Base-by-base conservation (phyloP, 37 sponge, comb jelly and placozoan species). In the Spongia lamella region DNA sequence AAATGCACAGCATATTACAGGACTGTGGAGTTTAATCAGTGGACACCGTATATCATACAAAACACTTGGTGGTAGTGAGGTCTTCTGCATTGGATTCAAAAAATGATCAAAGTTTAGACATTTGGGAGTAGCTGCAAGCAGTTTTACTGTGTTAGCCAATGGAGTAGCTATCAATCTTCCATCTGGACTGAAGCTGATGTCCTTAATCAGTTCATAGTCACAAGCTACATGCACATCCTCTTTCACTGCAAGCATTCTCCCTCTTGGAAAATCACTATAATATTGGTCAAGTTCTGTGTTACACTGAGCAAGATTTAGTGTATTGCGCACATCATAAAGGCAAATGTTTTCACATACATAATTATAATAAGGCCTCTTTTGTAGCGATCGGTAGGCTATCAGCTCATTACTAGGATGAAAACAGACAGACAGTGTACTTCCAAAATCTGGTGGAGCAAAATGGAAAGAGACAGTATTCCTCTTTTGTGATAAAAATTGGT, bases 91-190 rank as follows among this genome's bases (percentile, higher is more conserved):
- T 7, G 19, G 70, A 76, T 21, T 81, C 19, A 76, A 53, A 19
- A 69, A 47, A 36, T 80, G 68, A 53, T 39, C 80, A 0, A 68
- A 1, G 52, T 86, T 82, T 27, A 68, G n/a, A 24, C 76, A 56
- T 31, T 81, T 86, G 1, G 29, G 1, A 53, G 80, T 77, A 17
- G 76, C 39, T n/a, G 87, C 57, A 16, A 86, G 43, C 1, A 86
- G 38, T 5, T 82, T 56, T 1, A 79, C 72, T 27, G 70, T 63
- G 0, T 62, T 50, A 29, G 69, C 13, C 7, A 58, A 62, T 0
- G 87, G 87, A 21, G 87, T 81, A 20, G 80, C 87, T 13, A 86
- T 25, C 0, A 86, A 32, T 25, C 63, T 37, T 7, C 87, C 87
- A 62, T 86, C 87, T 53, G 26, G 7, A 32, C 81, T 80, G 22